Percentiles rank a stretch among this genome's conserved stretches.
Conservation (phyloP, 2,797 vertebrate species). For the Hydrolagus colliei region DNA sequence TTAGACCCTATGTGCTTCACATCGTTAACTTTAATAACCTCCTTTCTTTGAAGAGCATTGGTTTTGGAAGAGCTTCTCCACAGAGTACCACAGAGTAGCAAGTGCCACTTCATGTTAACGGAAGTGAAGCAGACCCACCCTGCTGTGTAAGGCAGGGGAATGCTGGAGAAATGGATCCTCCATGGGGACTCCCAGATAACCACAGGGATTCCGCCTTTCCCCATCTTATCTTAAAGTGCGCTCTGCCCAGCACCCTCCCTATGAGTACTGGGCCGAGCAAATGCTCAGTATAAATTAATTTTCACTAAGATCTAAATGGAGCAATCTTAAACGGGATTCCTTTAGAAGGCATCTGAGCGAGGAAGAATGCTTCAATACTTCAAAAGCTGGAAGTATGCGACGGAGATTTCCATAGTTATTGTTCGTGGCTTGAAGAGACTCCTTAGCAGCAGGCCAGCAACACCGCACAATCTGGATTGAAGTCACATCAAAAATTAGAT, state of each 20-base stretch:
- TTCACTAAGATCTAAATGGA: neutral
- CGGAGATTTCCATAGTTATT: no score
- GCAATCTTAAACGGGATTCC: no score
- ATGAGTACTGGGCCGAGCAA: no score
- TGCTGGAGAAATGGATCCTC: neutral
- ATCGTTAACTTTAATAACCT: slow-evolving; percentile 27
- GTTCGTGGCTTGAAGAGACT: no score
- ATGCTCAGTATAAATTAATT: neutral
- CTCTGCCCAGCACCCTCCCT: neutral
- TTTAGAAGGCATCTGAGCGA: no score
- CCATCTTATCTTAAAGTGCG: neutral
- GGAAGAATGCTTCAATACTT: no score
- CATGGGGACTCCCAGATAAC: neutral
- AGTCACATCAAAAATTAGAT: no score
- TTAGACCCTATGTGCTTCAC: slow-evolving; percentile 2
- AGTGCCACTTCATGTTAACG: slow-evolving; percentile 7
- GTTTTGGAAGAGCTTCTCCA: slow-evolving; percentile 9
- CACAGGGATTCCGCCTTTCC: neutral
- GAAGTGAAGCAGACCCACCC: slow-evolving; percentile 14
- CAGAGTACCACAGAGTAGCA: neutral
- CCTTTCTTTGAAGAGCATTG: slow-evolving; percentile 19
- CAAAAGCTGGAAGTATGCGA: no score
- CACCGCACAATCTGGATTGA: no score
- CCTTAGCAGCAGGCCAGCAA: no score
- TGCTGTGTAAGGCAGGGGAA: neutral